Evolutionary conservation across 92 coral and sea anemone genomes (phyloP).

Genomic region (Metridium senile): DNA sequence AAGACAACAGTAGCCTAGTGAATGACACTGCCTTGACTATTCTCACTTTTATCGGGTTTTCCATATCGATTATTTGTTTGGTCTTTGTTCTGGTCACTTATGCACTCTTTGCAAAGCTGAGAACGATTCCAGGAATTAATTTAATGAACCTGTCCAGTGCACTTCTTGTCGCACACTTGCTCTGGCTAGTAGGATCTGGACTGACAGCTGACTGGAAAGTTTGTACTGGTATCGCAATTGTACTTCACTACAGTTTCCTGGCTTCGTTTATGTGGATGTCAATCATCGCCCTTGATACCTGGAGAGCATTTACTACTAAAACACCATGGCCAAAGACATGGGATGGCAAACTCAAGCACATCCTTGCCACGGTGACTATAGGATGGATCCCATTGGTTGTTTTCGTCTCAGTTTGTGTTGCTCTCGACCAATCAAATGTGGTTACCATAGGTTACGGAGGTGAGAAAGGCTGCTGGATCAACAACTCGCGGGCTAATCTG

Average conservation of each 20-base stretch:
- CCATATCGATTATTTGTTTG: slow-evolving; percentile 25
- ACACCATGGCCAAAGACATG: slow-evolving; percentile 3
- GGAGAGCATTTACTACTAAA: slow-evolving; percentile 40
- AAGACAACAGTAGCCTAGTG: neutral
- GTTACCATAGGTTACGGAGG: slow-evolving; percentile 53
- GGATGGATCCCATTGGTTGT: slow-evolving; percentile 55
- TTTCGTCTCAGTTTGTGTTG: slow-evolving; percentile 30
- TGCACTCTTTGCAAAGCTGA: slow-evolving; percentile 38
- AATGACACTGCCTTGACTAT: neutral
- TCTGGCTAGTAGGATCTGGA: slow-evolving; percentile 49
- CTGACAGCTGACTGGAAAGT: slow-evolving; percentile 3
- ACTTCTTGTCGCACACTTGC: slow-evolving; percentile 24
- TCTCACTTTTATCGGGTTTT: slow-evolving; percentile 26
- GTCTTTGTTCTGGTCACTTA: slow-evolving; percentile 42
- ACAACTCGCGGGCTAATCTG: slow-evolving; percentile 22
- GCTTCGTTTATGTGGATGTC: slow-evolving; percentile 61
- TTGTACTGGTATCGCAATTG: slow-evolving; percentile 39
- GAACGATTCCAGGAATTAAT: slow-evolving; percentile 58
- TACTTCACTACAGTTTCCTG: slow-evolving; percentile 42
- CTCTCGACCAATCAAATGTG: slow-evolving; percentile 53
- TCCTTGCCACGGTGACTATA: slow-evolving; percentile 27
- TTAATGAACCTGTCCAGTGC: slow-evolving; percentile 36
- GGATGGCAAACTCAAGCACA: slow-evolving; percentile 21
- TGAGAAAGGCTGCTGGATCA: slow-evolving; percentile 55
- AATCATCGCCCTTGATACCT: slow-evolving; percentile 52